A percentile compares a stretch with the other conserved stretches of the same genome.
Evolutionary conservation across 2,113 vertebrate species (phyloP).

Genomic region (Antechinus flavipes): DNA sequence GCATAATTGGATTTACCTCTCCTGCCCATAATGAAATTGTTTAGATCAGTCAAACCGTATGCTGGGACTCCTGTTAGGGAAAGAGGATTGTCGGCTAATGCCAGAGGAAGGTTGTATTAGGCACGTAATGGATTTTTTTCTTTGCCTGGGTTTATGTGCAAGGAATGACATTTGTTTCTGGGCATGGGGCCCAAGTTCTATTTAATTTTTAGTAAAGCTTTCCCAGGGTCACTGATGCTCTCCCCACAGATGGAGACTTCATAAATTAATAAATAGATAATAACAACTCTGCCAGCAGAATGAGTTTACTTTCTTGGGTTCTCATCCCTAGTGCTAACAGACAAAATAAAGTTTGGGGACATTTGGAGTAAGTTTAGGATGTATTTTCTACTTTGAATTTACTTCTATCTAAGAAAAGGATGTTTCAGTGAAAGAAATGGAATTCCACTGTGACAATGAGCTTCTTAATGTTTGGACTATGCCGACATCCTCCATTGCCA

Average conservation of each 20-base stretch:
- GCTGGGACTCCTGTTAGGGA: slow-evolving; percentile 79
- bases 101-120: slow-evolving; percentile 78
- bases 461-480: slow-evolving; percentile 11
- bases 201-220: slow-evolving; percentile 76
- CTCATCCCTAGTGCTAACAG: neutral
- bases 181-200: slow-evolving; percentile 75
- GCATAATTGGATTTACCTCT: slow-evolving; percentile 76
- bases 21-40: slow-evolving; percentile 79
- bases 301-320: slow-evolving; percentile 54
- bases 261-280: slow-evolving; percentile 75
- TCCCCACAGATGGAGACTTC: slow-evolving; percentile 19
- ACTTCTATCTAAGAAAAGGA: neutral
- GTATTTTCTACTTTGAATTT: neutral
- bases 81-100: slow-evolving; percentile 75
- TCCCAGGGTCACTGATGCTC: slow-evolving; percentile 66
- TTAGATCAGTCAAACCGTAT: slow-evolving; percentile 79
- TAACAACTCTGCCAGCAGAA: slow-evolving; percentile 48
- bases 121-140: slow-evolving; percentile 77
- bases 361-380: neutral
- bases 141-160: slow-evolving; percentile 71
- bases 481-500: neutral
- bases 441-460: slow-evolving; percentile 12
- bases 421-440: slow-evolving; percentile 11
- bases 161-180: slow-evolving; percentile 67
- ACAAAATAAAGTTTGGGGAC: slow-evolving; percentile 21